Base-by-base conservation (phyloP, 2,888 invertebrate genomes). In the Ochropleura plecta region DNA sequence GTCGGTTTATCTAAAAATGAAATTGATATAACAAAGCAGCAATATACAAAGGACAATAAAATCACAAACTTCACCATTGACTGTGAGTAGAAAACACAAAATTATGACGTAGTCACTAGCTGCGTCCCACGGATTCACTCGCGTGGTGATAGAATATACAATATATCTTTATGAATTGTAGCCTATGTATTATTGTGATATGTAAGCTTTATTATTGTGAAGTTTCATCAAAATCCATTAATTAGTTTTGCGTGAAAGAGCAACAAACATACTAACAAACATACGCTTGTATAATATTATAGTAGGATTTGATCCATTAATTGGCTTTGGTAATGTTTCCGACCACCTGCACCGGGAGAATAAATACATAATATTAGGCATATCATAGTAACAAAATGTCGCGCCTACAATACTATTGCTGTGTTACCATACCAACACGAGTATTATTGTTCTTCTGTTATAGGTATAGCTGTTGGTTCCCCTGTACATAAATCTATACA, bases 1-100 rank as follows among this genome's bases (percentile, higher is more conserved):
- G 97, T 97, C 1, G 97, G 97, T 89, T 97, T 98, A 92, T 96
- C 96, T 5, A 93, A 93, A 84, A 95, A 95, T 75, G 90, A 95
- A 89, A 92, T 95, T 60, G 92, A 96, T 79, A 96, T 96, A 64
- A 94, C 94, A 0, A 94, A 92, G 83, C 93, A 93, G 69, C 96
- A 96, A 82, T 96, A 96, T 70, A 89, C 89, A 10, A 93, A 94
- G 71, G 93, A 93, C 40, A 87, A 90, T 42, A 70, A 78, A 46
- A 77, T 74, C 14, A 20, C 53, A 55, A 5, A 64, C 0, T 96
- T 96, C 84, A 90, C 78, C 40, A 85, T 92, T 55, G 86, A 92
- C 60, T 92, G 96, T 95, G 83, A 92, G 95, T 91, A 59, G 18
- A 60, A 62, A 44, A 62, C 18, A 42, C 8, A 8, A 30, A 30